phyloP scores from a whole-genome alignment of 1,140 invertebrate species.

The Bombus balteatus region DNA sequence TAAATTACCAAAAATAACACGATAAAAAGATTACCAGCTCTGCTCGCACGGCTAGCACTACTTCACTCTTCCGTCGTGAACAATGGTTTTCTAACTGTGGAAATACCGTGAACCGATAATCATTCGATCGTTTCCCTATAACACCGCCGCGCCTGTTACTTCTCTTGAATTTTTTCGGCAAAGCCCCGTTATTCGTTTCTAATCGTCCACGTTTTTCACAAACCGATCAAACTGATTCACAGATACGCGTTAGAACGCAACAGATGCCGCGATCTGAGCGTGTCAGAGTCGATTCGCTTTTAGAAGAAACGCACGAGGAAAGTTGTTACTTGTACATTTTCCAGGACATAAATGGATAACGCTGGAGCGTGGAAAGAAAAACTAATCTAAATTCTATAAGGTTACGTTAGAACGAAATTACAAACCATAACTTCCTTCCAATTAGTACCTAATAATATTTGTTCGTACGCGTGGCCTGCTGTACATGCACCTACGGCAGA shows the following conservation, averaged over 20 bases:
- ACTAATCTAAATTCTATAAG: too few species aligned
- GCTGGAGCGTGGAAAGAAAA: neutral
- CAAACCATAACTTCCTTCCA: neutral
- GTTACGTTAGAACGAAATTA: neutral
- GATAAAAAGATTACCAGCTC: conserved; percentile 58
- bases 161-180: neutral
- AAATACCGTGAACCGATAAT: conserved; percentile 52
- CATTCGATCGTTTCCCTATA: conserved; percentile 26
- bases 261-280: too few species aligned
- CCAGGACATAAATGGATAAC: too few species aligned
- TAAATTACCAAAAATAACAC: conserved; percentile 65
- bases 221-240: too few species aligned
- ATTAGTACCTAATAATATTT: neutral
- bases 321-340: neutral
- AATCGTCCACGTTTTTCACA: neutral
- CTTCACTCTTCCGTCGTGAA: conserved; percentile 8
- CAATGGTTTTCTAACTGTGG: conserved; percentile 46
- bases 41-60: conserved; percentile 10
- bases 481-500: neutral
- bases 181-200: neutral
- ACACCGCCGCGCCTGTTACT: neutral
- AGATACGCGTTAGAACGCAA: too few species aligned
- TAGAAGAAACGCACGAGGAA: too few species aligned
- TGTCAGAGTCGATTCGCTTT: too few species aligned
- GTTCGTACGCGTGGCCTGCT: neutral